Percentiles rank a stretch among this genome's conserved stretches.
Conservation (phyloP, 2,888 invertebrate species). For the Operophtera brumata region DNA sequence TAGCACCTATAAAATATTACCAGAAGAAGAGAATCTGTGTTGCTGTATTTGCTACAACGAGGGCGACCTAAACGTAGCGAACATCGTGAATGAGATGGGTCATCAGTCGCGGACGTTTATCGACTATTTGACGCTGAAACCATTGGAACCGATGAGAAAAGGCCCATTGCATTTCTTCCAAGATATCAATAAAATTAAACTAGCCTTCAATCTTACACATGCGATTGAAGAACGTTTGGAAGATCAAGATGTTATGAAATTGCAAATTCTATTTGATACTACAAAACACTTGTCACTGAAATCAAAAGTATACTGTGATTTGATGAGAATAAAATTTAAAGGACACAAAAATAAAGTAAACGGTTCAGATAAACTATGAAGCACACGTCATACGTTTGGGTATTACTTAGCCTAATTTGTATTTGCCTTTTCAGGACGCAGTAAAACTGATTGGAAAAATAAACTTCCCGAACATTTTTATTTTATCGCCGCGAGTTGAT, state of each 20-base stretch:
- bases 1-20: constrained; percentile 58
- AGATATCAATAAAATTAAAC: constrained; percentile 71
- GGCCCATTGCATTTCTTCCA: constrained; percentile 65
- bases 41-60: constrained; percentile 65
- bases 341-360: constrained; percentile 71
- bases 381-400: neutral
- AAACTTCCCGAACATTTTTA: constrained; percentile 84
- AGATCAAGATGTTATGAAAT: constrained; percentile 69
- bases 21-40: constrained; percentile 59
- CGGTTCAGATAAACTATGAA: neutral
- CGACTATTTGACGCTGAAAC: constrained; percentile 64
- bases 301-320: constrained; percentile 64
- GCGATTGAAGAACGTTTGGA: constrained; percentile 62
- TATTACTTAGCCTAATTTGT: neutral
- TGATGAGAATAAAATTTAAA: constrained; percentile 66
- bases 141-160: constrained; percentile 57
- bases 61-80: constrained; percentile 57
- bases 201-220: constrained; percentile 65
- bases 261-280: constrained; percentile 71
- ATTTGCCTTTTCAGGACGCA: constrained; percentile 76
- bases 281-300: constrained; percentile 65
- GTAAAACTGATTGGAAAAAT: constrained; percentile 83
- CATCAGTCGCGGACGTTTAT: constrained; percentile 55
- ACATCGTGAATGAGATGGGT: constrained; percentile 50
- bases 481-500: constrained; percentile 78